Evolutionary conservation across 1,140 invertebrate species (phyloP).

Genomic region (Procambarus virginalis): DNA sequence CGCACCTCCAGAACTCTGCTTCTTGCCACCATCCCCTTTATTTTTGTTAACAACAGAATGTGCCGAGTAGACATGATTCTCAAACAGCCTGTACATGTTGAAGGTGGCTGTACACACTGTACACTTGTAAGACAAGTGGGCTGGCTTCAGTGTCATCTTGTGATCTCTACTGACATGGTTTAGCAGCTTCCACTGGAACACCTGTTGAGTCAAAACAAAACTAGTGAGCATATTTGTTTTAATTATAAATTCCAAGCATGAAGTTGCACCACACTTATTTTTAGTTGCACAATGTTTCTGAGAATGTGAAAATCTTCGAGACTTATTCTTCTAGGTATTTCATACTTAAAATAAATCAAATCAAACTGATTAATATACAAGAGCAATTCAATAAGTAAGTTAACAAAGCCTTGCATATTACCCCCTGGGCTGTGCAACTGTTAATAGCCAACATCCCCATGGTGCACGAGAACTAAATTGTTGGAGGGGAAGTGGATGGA

Average conservation of each 20-base stretch:
- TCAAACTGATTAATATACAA: too few relatives aligned
- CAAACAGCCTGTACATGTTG: constrained; percentile 95
- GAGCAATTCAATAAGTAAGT: too few relatives aligned
- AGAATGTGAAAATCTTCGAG: too few relatives aligned
- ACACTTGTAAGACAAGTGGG: constrained; percentile 94
- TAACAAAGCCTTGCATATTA: too few relatives aligned
- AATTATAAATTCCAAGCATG: too few relatives aligned
- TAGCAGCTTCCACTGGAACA: constrained; percentile 93
- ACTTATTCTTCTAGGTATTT: too few relatives aligned
- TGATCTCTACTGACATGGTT: constrained; percentile 93
- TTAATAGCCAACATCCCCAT: too few relatives aligned
- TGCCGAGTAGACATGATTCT: constrained; percentile 94
- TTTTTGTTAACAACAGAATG: constrained; percentile 76
- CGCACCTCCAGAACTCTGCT: constrained; percentile 27
- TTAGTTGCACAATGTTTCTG: background rate
- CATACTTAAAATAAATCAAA: too few relatives aligned
- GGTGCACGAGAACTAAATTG: too few relatives aligned
- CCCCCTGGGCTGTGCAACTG: too few relatives aligned
- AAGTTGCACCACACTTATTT: background rate
- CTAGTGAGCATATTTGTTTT: too few relatives aligned
- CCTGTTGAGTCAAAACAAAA: constrained; percentile 76
- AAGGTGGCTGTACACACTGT: constrained; percentile 95
- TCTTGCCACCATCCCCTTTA: constrained; percentile 60
- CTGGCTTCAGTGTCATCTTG: constrained; percentile 91
- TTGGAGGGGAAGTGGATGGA: too few relatives aligned